Evolutionary conservation across 2,888 invertebrate genomes (phyloP).

Genomic region (Apoda limacodes): DNA sequence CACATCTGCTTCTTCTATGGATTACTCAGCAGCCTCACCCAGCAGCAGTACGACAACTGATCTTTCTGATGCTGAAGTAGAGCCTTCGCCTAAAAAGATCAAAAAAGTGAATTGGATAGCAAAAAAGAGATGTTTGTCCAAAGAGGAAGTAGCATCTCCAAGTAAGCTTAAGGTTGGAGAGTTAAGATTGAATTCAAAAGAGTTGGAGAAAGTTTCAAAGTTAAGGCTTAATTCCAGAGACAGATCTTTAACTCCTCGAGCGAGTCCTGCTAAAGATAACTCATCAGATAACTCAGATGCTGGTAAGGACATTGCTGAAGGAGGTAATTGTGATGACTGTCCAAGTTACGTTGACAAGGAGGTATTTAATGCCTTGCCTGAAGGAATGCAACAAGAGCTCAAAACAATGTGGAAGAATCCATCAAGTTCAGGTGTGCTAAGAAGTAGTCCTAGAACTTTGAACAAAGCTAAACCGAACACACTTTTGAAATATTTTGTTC

Average conservation of each 20-base stretch:
- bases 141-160: constrained; percentile 72
- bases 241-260: constrained; percentile 54
- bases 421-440: constrained; percentile 45
- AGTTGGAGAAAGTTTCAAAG: constrained; percentile 68
- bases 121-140: constrained; percentile 55
- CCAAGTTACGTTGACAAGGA: constrained; percentile 76
- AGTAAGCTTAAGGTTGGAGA: constrained; percentile 78
- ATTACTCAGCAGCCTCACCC: constrained; percentile 57
- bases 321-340: constrained; percentile 59
- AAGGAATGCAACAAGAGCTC: constrained; percentile 79
- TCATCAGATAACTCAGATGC: constrained; percentile 50
- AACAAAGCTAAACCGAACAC: constrained; percentile 73
- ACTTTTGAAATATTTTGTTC: constrained; percentile 76
- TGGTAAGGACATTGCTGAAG: constrained; percentile 49
- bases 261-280: constrained; percentile 57
- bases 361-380: constrained; percentile 78
- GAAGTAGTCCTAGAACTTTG: constrained; percentile 54
- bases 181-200: constrained; percentile 73
- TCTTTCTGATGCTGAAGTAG: constrained; percentile 76
- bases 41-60: constrained; percentile 68
- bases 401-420: constrained; percentile 75
- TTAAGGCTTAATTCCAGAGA: constrained; percentile 56
- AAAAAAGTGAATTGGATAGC: constrained; percentile 64
- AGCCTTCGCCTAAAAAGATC: constrained; percentile 82
- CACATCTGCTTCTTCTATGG: constrained; percentile 55